Percentiles rank a stretch among this genome's conserved stretches.
phyloP scores from a whole-genome alignment of 1,140 invertebrate genomes.

The Drosophila oshimai region DNA sequence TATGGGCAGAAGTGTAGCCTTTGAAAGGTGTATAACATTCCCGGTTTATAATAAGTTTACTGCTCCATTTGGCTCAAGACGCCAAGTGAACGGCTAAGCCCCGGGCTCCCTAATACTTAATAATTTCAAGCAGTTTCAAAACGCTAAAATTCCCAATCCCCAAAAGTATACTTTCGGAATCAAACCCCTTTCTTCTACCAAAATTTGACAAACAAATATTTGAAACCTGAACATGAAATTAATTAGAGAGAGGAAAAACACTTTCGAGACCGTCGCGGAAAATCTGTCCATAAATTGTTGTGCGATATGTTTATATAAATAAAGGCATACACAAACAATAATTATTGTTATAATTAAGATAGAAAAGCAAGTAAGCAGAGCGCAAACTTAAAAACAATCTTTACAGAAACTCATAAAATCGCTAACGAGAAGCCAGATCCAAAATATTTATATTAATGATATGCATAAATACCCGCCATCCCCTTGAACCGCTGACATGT shows the following conservation, averaged over 20 bases:
- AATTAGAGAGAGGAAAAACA: background rate
- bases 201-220: background rate
- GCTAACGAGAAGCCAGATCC: constrained; percentile 56
- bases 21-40: too few species aligned
- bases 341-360: constrained; percentile 49
- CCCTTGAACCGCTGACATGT: background rate
- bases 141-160: too few species aligned
- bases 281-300: background rate
- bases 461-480: constrained; percentile 48
- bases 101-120: too few species aligned
- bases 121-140: too few species aligned
- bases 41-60: too few species aligned
- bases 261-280: background rate
- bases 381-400: constrained; percentile 24
- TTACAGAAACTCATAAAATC: constrained; percentile 67
- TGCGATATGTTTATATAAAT: background rate
- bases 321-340: constrained; percentile 17
- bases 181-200: background rate
- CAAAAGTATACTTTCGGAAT: background rate
- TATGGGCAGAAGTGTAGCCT: too few species aligned
- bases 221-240: background rate
- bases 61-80: too few species aligned
- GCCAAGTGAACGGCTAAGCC: too few species aligned
- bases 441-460: constrained; percentile 74
- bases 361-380: constrained; percentile 47